These are phyloP conservation scores for Dusona sp. DNA, from an alignment of 2,888 invertebrate genomes.

Conservation along the genomic window DNA sequence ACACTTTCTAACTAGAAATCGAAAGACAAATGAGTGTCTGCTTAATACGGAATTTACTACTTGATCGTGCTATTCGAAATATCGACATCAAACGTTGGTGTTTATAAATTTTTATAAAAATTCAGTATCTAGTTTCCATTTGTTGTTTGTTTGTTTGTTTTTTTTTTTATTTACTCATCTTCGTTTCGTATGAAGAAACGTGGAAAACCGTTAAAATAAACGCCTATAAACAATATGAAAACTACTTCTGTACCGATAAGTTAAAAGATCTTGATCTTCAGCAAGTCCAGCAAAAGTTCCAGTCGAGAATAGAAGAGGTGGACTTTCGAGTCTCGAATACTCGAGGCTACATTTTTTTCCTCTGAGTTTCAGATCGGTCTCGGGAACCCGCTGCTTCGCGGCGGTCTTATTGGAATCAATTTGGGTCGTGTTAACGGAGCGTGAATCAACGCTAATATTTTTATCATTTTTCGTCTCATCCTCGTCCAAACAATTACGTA, in stretches of 20 bases:
- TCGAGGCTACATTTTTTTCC: constrained; percentile 81
- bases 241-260: constrained; percentile 75
- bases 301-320: constrained; percentile 76
- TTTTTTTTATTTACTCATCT: neutral
- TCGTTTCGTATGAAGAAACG: neutral
- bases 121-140: neutral
- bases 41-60: neutral
- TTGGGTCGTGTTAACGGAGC: constrained; percentile 33
- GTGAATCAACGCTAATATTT: constrained; percentile 49
- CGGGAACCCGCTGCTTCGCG: constrained; percentile 67
- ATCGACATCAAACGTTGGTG: neutral
- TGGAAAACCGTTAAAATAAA: neutral
- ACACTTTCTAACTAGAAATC: no score
- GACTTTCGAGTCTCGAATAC: constrained; percentile 78
- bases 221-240: neutral
- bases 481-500: constrained; percentile 83
- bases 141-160: neutral
- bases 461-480: constrained; percentile 72
- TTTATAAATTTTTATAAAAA: neutral
- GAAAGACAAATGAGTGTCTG: neutral
- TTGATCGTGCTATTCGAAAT: neutral
- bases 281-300: constrained; percentile 79
- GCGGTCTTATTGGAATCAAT: constrained; percentile 58
- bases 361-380: constrained; percentile 76
- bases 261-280: constrained; percentile 80